phyloP scores from a whole-genome alignment of 1,140 invertebrate genomes.

The Manduca sexta region DNA sequence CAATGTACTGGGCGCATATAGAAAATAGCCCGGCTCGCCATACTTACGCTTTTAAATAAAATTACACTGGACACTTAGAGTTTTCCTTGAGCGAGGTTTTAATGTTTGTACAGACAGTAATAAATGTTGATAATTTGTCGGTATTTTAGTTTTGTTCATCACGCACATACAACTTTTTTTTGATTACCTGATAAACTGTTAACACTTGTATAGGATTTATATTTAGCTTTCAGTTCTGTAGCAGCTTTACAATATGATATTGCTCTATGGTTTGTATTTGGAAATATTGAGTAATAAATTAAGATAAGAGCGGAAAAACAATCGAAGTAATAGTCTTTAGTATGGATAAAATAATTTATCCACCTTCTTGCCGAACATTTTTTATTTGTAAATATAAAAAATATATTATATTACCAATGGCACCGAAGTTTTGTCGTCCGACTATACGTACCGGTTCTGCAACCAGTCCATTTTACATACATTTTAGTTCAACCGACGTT shows the following conservation, averaged over 20 bases:
- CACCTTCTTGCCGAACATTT: no score
- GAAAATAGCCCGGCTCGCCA: neutral
- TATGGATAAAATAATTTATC: neutral
- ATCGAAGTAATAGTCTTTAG: no score
- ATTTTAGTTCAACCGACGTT: neutral
- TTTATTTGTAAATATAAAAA: neutral
- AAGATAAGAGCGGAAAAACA: no score
- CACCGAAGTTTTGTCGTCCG: neutral
- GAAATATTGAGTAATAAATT: no score
- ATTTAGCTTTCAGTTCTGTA: no score
- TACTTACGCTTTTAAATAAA: conserved; percentile 4
- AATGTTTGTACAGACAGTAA: neutral
- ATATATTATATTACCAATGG: neutral
- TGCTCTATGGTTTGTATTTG: no score
- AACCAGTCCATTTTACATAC: conserved; percentile 1
- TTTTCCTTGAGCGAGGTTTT: conserved; percentile 2
- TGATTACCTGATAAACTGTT: no score
- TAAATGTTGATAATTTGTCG: neutral
- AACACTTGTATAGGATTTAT: no score
- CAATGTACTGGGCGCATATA: conserved; percentile 2
- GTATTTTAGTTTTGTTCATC: no score
- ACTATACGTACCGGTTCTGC: neutral
- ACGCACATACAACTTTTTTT: no score
- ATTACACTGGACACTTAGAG: conserved; percentile 2
- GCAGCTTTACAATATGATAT: no score